phyloP scores from a whole-genome alignment of 2,888 invertebrate genomes.

The Eupithecia centaureata region DNA sequence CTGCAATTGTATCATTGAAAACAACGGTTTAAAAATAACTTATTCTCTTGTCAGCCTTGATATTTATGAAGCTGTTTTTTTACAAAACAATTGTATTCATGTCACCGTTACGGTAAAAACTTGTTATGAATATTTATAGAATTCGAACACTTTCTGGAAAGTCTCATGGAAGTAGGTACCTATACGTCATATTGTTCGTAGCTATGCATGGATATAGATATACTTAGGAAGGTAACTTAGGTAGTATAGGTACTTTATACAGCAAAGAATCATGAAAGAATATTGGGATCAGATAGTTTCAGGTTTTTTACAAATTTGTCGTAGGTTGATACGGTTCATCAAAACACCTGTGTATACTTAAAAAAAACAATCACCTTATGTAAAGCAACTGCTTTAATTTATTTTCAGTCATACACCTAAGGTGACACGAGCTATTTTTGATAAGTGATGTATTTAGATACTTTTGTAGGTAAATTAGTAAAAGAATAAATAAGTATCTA shows the following conservation, averaged over 20 bases:
- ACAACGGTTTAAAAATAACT: conserved; percentile 58
- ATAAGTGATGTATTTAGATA: neutral
- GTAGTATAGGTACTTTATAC: too few relatives aligned
- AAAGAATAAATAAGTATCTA: neutral
- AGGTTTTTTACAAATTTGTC: too few relatives aligned
- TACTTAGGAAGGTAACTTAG: too few relatives aligned
- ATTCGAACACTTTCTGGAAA: neutral
- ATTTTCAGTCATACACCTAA: neutral
- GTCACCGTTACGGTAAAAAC: conserved; percentile 79
- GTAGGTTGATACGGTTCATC: neutral
- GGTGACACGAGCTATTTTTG: neutral
- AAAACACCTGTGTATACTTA: neutral
- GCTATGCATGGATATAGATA: too few relatives aligned
- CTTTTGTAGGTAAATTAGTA: neutral
- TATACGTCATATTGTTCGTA: too few relatives aligned
- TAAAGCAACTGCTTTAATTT: neutral
- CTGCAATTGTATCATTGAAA: neutral
- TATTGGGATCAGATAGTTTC: too few relatives aligned
- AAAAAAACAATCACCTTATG: neutral
- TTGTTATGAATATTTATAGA: conserved; percentile 69
- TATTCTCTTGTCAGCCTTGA: conserved; percentile 73
- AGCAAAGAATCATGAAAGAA: too few relatives aligned
- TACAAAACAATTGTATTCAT: conserved; percentile 73
- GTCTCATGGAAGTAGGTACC: neutral
- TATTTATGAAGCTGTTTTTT: conserved; percentile 72